phyloP scores from a whole-genome alignment of 2,888 invertebrate genomes.

The Rhamphomyia laevipes region DNA sequence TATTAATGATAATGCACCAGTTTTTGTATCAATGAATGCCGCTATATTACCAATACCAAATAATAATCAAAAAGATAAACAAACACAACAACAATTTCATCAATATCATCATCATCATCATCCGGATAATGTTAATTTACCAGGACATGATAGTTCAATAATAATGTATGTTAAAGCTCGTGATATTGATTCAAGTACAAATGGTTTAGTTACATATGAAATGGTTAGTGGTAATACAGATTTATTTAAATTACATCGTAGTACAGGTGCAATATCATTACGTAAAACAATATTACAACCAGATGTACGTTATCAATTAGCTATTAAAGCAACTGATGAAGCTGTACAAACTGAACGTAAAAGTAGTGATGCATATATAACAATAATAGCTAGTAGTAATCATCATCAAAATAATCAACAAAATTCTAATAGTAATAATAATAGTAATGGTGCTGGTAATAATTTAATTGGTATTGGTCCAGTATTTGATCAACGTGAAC shows the following conservation, averaged over 20 bases:
- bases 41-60: conserved; percentile 55
- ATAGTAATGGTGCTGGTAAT: conserved; percentile 5
- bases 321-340: conserved; percentile 82
- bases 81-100: conserved; percentile 14
- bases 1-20: conserved; percentile 85
- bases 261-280: conserved; percentile 60
- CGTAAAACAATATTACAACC: conserved; percentile 47
- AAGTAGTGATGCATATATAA: conserved; percentile 77
- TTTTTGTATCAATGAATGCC: conserved; percentile 84
- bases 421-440: conserved; percentile 17
- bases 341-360: conserved; percentile 79
- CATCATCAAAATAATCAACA: conserved; percentile 33
- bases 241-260: conserved; percentile 68
- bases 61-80: conserved; percentile 6
- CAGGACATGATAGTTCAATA: conserved; percentile 48
- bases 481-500: conserved; percentile 49
- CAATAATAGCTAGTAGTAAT: conserved; percentile 56
- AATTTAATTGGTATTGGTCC: conserved; percentile 36
- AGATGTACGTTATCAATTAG: conserved; percentile 68
- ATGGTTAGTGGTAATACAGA: conserved; percentile 67
- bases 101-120: not conserved
- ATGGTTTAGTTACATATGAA: conserved; percentile 86
- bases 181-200: conserved; percentile 83
- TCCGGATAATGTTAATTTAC: conserved; percentile 29
- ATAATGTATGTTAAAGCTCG: conserved; percentile 72